Evolutionary conservation across 2,888 invertebrate genomes (phyloP).

Genomic region (Chironomus tentans): DNA sequence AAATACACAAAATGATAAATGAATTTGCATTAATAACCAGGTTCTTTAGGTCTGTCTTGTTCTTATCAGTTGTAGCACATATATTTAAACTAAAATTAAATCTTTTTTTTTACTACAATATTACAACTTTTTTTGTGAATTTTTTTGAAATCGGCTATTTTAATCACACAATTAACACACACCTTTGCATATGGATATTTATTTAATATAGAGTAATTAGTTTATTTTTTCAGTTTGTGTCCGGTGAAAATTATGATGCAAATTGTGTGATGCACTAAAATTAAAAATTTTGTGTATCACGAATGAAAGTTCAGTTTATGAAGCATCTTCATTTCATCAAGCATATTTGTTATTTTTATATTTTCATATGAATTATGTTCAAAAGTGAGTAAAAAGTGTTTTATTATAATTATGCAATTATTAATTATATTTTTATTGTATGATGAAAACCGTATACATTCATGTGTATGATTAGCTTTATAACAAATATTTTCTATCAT

Average conservation of each 20-base stretch:
- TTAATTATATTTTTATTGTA: background rate
- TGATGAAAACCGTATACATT: background rate
- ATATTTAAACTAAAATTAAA: conserved; percentile 5
- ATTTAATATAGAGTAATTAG: background rate
- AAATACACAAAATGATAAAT: conserved; percentile 11
- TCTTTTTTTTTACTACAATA: background rate
- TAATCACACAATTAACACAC: conserved; percentile 23
- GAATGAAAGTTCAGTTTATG: background rate
- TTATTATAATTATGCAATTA: too few relatives aligned
- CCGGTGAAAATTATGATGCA: too few relatives aligned
- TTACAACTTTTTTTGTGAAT: too few relatives aligned
- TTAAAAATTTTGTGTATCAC: background rate
- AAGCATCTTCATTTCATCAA: background rate
- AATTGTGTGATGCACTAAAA: too few relatives aligned
- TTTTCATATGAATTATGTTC: too few relatives aligned
- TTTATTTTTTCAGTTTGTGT: background rate
- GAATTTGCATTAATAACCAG: conserved; percentile 22
- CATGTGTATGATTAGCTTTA: background rate
- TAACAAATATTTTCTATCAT: background rate
- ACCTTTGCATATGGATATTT: background rate
- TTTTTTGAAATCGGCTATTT: background rate
- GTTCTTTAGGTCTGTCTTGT: background rate
- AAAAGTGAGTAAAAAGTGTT: too few relatives aligned
- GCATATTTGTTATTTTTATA: background rate
- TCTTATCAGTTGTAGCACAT: background rate